phyloP scores from a whole-genome alignment of 1,140 invertebrate genomes.

The Aleiodes sp. region DNA sequence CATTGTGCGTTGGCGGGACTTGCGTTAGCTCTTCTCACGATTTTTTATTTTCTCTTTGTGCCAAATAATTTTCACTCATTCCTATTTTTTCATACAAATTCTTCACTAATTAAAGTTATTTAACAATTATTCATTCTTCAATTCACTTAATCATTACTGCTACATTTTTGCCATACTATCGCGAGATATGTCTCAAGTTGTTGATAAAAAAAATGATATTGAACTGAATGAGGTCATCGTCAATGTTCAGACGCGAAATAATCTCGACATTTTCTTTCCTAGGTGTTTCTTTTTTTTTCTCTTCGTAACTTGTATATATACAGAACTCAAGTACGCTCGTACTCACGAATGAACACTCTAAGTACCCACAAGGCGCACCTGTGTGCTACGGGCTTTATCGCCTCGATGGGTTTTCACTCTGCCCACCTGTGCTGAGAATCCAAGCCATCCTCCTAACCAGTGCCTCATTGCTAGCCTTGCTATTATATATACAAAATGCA shows the following conservation, averaged over 20 bases:
- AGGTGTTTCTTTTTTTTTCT: no score
- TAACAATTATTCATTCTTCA: no score
- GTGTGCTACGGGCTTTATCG: slow-evolving; percentile 5
- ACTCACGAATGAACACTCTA: neutral
- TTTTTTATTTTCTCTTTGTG: slow-evolving; percentile 13
- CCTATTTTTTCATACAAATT: no score
- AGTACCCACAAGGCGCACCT: slow-evolving; percentile 4
- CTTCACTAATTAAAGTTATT: no score
- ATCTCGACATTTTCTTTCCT: neutral
- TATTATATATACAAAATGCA: slow-evolving; percentile 31
- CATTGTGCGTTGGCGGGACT: slow-evolving; percentile 8
- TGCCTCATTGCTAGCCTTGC: no score
- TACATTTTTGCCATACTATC: no score
- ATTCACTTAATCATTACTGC: no score
- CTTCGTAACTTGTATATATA: no score
- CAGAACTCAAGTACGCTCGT: neutral
- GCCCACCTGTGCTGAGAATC: neutral
- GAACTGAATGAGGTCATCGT: neutral
- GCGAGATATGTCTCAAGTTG: no score
- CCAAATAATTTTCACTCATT: no score
- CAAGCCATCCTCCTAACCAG: slow-evolving; percentile 5
- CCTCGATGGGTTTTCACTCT: neutral
- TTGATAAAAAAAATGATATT: neutral
- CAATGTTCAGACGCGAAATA: neutral
- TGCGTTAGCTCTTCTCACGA: slow-evolving; percentile 32